These are phyloP conservation scores for Chalcosyrphus nemorum DNA, from an alignment of 2,888 invertebrate species.

Conservation along the genomic window DNA sequence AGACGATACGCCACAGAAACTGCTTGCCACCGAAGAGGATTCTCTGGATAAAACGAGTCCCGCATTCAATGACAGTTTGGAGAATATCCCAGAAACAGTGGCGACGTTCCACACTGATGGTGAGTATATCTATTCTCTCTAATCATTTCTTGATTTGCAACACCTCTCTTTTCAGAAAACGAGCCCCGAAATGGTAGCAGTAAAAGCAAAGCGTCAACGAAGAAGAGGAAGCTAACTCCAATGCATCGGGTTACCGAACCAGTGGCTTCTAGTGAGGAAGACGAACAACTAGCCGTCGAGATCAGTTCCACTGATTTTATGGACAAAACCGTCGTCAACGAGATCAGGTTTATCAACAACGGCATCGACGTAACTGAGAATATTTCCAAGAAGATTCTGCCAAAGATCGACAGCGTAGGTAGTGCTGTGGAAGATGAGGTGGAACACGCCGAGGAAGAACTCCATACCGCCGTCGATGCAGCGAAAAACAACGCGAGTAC, in stretches of 20 bases:
- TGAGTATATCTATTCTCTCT: background rate
- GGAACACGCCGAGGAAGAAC: slow-evolving; percentile 39
- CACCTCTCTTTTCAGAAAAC: slow-evolving; percentile 16
- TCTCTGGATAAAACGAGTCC: slow-evolving; percentile 77
- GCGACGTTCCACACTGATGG: slow-evolving; percentile 22
- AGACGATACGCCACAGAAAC: slow-evolving; percentile 77
- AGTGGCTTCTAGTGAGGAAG: slow-evolving; percentile 78
- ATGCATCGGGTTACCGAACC: slow-evolving; percentile 61
- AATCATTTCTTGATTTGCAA: background rate
- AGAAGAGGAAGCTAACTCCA: slow-evolving; percentile 59
- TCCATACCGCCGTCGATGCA: slow-evolving; percentile 66
- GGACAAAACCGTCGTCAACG: slow-evolving; percentile 79
- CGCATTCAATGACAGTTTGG: slow-evolving; percentile 77
- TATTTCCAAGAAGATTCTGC: slow-evolving; percentile 75
- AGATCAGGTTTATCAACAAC: slow-evolving; percentile 81
- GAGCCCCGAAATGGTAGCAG: slow-evolving; percentile 16
- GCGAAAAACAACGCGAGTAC: slow-evolving; percentile 12
- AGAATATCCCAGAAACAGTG: slow-evolving; percentile 75
- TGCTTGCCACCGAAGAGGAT: slow-evolving; percentile 77
- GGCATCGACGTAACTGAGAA: slow-evolving; percentile 81
- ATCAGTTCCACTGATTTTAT: slow-evolving; percentile 78
- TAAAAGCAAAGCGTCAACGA: slow-evolving; percentile 43
- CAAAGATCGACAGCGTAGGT: slow-evolving; percentile 70
- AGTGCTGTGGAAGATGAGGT: slow-evolving; percentile 74
- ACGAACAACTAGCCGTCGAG: slow-evolving; percentile 80